Evolutionary conservation across 2,113 vertebrate genomes (phyloP).

Genomic region (Notarius quadriscutis): DNA sequence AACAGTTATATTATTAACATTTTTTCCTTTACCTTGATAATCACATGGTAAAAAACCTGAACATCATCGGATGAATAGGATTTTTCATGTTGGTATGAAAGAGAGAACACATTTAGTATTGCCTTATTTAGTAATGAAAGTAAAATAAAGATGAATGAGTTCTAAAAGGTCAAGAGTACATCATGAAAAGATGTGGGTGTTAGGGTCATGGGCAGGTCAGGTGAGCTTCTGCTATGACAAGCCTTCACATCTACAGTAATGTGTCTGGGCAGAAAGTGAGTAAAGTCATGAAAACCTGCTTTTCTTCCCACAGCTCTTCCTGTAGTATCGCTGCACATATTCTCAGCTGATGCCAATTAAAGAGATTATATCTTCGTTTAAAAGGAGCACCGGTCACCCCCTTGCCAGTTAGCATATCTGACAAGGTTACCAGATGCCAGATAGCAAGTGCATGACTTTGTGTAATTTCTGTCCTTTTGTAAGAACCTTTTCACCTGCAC

Average conservation of each 20-base stretch:
- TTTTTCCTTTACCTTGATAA: background rate
- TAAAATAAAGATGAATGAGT: background rate
- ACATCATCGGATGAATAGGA: background rate
- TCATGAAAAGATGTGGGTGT: background rate
- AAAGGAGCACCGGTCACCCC: conserved; percentile 81
- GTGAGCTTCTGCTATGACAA: conserved; percentile 18
- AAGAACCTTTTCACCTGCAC: background rate
- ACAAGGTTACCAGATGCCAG: conserved; percentile 79
- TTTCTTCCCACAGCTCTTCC: conserved; percentile 27
- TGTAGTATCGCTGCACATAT: conserved; percentile 26
- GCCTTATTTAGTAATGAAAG: background rate
- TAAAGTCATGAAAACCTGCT: conserved; percentile 16
- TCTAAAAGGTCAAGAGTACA: conserved; percentile 12
- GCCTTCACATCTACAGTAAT: conserved; percentile 12
- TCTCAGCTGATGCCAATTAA: conserved; percentile 88
- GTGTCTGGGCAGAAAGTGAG: conserved; percentile 23
- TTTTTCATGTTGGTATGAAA: background rate
- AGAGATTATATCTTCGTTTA: conserved; percentile 93
- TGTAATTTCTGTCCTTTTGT: conserved; percentile 39
- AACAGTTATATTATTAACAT: too few relatives aligned
- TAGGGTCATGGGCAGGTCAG: conserved; percentile 13
- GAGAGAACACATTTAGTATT: background rate
- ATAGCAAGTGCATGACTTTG: conserved; percentile 37
- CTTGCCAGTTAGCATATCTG: conserved; percentile 82
- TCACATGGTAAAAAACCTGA: background rate